Evolutionary conservation across 2,797 vertebrate genomes (phyloP), one percentile per base, ranked within the genome.

Genomic region (Lacerta viridis): DNA sequence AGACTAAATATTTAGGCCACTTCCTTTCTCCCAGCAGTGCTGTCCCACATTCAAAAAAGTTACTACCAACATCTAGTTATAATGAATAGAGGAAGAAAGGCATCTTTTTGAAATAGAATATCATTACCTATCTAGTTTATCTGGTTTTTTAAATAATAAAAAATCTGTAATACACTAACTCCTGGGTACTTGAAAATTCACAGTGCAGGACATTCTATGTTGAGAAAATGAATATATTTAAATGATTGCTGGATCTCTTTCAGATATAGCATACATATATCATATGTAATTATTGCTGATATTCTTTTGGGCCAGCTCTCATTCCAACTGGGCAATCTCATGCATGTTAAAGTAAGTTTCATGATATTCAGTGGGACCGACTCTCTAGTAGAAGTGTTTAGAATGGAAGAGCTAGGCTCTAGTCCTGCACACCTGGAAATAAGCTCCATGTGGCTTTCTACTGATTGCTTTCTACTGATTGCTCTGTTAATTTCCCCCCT

Each of bases 41-140:
- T 95, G 94, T 93, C 92, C 94, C 94, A 95, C 92, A 95, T 95
- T 95, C 92, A 90, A 39, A 91, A 94, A 95, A 95, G 88, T 95
- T 95, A 94, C 83, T 25, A 88, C 92, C 66, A 87, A 93, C 78
- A 91, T 92, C 0, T 75, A 85, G 91, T 76, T 91, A 80, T 91
- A 94, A 93, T 29, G 61, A 94, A 90, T 90, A 76, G 71, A 78
- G 46, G 75, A 0, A 69, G 66, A 93, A 69, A 74, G 41, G 87
- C 76, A 1, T 79, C 33, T 90, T 93, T 61, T 92, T 90, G 89
- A 88, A 93, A 92, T 85, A 81, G 87, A 61, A 84, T 76, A 84
- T 64, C 71, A 71, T 93, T 91, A 85, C 81, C 87, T 87, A 84
- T 74, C 61, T 91, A 0, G 0, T 66, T 88, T 90, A 81, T 89